These are phyloP conservation scores for Mimumesa dahlbomi DNA, from an alignment of 2,888 invertebrate species.

Conservation along the genomic window DNA sequence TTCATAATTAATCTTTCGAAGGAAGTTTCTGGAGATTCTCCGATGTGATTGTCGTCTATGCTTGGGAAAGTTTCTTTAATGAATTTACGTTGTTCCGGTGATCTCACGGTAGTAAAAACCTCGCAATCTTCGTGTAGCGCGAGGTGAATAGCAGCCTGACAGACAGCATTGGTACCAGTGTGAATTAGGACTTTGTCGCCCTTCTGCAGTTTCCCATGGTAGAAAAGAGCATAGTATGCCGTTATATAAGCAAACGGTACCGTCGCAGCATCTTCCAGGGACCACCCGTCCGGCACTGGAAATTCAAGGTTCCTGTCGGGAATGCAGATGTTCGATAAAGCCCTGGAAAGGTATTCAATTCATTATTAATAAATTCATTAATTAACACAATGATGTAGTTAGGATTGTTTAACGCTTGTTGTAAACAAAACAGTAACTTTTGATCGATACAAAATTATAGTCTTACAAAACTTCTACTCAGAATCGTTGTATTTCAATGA, in stretches of 20 bases:
- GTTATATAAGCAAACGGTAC: slow-evolving; percentile 85
- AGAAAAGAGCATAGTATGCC: slow-evolving; percentile 83
- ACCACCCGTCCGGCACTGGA: slow-evolving; percentile 83
- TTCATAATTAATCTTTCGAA: slow-evolving; percentile 93
- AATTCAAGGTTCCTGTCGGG: slow-evolving; percentile 71
- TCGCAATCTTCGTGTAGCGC: slow-evolving; percentile 83
- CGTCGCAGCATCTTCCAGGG: slow-evolving; percentile 85
- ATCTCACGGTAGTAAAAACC: slow-evolving; percentile 84
- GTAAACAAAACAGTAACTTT: no score
- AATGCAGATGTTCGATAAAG: no score
- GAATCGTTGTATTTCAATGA: no score
- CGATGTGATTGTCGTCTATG: slow-evolving; percentile 86
- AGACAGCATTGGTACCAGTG: slow-evolving; percentile 83
- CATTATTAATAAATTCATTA: no score
- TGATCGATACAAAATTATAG: no score
- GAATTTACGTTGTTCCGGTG: slow-evolving; percentile 82
- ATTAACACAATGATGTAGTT: no score
- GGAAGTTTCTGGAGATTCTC: slow-evolving; percentile 91
- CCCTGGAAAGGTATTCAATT: neutral
- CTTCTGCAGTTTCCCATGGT: slow-evolving; percentile 81
- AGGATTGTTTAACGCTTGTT: no score
- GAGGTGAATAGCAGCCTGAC: slow-evolving; percentile 86
- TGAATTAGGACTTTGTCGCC: slow-evolving; percentile 81
- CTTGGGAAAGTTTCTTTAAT: slow-evolving; percentile 82
- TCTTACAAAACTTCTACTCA: no score